phyloP scores from a whole-genome alignment of 2,797 vertebrate species.

The Gallinago stenura region DNA sequence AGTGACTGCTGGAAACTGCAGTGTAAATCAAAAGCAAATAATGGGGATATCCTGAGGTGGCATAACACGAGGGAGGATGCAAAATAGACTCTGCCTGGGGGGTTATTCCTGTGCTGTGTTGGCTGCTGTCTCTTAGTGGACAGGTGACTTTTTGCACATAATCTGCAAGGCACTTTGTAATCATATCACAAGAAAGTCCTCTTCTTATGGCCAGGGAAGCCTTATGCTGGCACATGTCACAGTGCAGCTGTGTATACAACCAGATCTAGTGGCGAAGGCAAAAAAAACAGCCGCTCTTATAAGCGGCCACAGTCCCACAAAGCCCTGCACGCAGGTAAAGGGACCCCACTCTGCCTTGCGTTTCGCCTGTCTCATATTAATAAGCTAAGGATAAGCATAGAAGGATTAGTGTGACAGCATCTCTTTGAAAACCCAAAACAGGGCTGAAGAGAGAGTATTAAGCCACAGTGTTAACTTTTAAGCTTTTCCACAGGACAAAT shows the following conservation, averaged over 20 bases:
- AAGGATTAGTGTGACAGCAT: not conserved
- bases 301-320: not conserved
- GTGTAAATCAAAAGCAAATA: not conserved
- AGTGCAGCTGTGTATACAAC: not conserved
- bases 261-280: not conserved
- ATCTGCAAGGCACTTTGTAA: not conserved
- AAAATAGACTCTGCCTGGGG: not conserved
- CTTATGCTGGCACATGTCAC: not conserved
- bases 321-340: not conserved
- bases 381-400: not conserved
- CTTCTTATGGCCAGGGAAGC: not conserved
- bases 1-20: not conserved
- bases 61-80: not conserved
- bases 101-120: not conserved
- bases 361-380: not conserved
- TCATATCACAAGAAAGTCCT: not conserved
- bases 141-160: not conserved
- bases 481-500: conserved; percentile 16
- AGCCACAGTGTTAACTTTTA: not conserved
- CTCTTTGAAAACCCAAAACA: conserved; percentile 5
- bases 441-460: not conserved
- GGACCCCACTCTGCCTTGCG: not conserved
- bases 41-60: not conserved
- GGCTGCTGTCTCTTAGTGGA: not conserved
- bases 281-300: not conserved